phyloP scores from a whole-genome alignment of 2,797 vertebrate species.

The Acanthurus lineatus region DNA sequence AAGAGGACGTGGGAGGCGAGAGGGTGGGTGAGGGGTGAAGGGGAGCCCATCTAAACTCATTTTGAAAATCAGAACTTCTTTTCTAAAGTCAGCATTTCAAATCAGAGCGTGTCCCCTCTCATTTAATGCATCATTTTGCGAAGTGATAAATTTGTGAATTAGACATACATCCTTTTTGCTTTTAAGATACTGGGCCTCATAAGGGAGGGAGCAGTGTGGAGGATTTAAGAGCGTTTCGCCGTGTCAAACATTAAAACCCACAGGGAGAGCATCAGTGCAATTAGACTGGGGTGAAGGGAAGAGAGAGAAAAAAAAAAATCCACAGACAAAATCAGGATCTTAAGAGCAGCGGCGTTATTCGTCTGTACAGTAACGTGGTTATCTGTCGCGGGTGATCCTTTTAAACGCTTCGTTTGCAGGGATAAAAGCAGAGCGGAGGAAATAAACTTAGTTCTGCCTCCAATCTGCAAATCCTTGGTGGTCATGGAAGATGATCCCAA shows the following conservation, averaged over 20 bases:
- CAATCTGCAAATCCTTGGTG: slow-evolving; percentile 91
- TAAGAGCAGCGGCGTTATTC: slow-evolving; percentile 85
- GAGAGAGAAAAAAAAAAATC: slow-evolving; percentile 71
- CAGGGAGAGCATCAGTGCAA: slow-evolving; percentile 88
- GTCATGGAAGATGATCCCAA: slow-evolving; percentile 92
- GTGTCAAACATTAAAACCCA: slow-evolving; percentile 91
- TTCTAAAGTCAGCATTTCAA: slow-evolving; percentile 91
- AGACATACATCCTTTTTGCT: slow-evolving; percentile 89
- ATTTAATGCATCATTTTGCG: slow-evolving; percentile 90
- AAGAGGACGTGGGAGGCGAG: slow-evolving; percentile 80
- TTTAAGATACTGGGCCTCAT: slow-evolving; percentile 86
- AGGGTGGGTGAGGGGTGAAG: slow-evolving; percentile 75
- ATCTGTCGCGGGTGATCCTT: slow-evolving; percentile 90
- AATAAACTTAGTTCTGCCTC: slow-evolving; percentile 92
- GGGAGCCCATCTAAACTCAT: slow-evolving; percentile 85
- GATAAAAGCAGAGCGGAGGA: slow-evolving; percentile 89
- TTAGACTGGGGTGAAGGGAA: slow-evolving; percentile 84
- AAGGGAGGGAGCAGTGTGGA: slow-evolving; percentile 84
- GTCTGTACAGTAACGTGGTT: slow-evolving; percentile 88
- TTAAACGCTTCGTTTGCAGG: slow-evolving; percentile 90
- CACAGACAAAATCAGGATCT: slow-evolving; percentile 85
- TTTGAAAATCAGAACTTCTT: slow-evolving; percentile 87
- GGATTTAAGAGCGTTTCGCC: slow-evolving; percentile 89
- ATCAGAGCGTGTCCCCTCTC: slow-evolving; percentile 87
- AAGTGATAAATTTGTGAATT: slow-evolving; percentile 91